A percentile compares a stretch with the other conserved stretches of the same genome.
Conservation (phyloP, 1,140 invertebrate genomes). For the Galendromus occidentalis region DNA sequence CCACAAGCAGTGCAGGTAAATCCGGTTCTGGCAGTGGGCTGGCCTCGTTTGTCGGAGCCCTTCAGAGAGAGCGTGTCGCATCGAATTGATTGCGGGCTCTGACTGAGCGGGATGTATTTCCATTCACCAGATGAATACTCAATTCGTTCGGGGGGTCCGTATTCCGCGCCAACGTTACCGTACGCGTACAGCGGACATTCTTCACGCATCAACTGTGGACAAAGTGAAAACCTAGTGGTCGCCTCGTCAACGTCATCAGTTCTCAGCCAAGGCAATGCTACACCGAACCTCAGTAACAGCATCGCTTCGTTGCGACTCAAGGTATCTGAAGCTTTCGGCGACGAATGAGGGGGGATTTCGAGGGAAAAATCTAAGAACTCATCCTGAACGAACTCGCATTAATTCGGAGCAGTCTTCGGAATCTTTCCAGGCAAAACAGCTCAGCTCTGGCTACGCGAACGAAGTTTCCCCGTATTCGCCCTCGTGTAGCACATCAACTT, state of each 20-base stretch:
- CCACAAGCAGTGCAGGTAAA: background rate
- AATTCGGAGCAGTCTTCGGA: background rate
- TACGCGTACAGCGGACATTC: background rate
- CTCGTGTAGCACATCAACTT: background rate
- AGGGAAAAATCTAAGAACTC: too few species aligned
- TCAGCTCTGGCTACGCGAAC: background rate
- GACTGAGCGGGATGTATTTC: too few species aligned
- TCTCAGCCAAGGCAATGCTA: background rate
- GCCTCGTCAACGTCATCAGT: background rate
- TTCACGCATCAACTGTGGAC: background rate
- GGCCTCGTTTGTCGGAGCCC: too few species aligned
- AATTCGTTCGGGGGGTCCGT: background rate
- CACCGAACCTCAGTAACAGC: slow-evolving; percentile 1
- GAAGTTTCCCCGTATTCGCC: slow-evolving; percentile 6
- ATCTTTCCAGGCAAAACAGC: background rate
- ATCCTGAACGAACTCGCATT: background rate
- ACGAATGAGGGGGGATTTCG: too few species aligned
- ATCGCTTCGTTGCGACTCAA: background rate
- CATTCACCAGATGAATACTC: too few species aligned
- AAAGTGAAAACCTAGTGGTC: background rate
- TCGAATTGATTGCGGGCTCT: too few species aligned
- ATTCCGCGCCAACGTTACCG: background rate
- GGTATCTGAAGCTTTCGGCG: background rate
- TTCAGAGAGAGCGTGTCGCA: too few species aligned
- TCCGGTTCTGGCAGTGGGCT: too few species aligned